Evolutionary conservation across 2,888 invertebrate genomes (phyloP), one percentile per base, ranked within the genome.

Genomic region (Meteorus colon): DNA sequence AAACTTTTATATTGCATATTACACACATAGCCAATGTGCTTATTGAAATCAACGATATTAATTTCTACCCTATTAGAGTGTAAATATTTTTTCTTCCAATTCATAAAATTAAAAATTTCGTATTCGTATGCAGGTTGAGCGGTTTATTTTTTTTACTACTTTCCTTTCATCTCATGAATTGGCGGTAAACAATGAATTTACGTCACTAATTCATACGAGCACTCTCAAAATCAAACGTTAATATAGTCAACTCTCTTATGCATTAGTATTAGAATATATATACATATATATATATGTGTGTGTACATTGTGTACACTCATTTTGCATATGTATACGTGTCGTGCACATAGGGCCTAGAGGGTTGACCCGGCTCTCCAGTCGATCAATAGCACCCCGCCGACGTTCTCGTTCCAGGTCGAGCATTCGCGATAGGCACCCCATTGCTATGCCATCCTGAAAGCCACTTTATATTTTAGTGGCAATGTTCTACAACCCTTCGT

Each of bases 381-480:
- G 88, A 88, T 88, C 88, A 88, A 88, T 88, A 88, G 86, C 85
- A 85, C 84, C 59, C 65, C 73, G 66, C 73, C 75, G 65, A 68
- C 77, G 62, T 75, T 68, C 55, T 73, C 84, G 84, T 87, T 84
- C 84, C 86, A 81, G 82, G 85, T 82, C 83, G 86, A 85, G 85
- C 85, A 84, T 85, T 86, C 84, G 84, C 83, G 87, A 86, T 86
- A 86, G 85, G 85, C 85, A 86, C 85, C 87, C 86, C 84, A 87
- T 87, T 87, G 87, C 87, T 86, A 86, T 86, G 85, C 86, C 85
- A 86, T 85, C 85, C 85, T 84, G 81, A 86, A 86, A 87, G 85
- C 86, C 88, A 88, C 88, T 88, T 88, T 87, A 87, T 87, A 88
- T 87, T 86, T 88, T 86, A 88, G 88, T 87, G 86, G 86, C 85